Evolutionary conservation across 2,888 invertebrate species (phyloP).

Genomic region (Tupiocoris notatus): DNA sequence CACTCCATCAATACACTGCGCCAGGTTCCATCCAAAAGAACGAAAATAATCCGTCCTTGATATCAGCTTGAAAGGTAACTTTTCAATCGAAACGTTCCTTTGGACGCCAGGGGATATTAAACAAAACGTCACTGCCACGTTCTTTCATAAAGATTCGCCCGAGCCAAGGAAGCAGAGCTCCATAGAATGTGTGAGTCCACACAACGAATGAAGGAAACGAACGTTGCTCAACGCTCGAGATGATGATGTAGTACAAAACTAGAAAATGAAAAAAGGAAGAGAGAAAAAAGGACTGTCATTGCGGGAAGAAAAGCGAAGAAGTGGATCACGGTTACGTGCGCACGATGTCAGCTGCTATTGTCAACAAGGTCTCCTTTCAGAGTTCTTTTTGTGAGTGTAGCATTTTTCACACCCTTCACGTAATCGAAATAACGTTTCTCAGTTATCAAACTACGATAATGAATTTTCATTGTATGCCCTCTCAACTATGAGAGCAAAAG

Average conservation of each 20-base stretch:
- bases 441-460: not conserved
- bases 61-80: too few species aligned
- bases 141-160: too few species aligned
- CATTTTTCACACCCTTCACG: conserved; percentile 32
- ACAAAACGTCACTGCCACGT: too few species aligned
- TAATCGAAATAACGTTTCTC: conserved; percentile 3
- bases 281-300: conserved; percentile 16
- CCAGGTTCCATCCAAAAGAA: too few species aligned
- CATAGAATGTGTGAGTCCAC: not conserved
- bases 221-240: conserved; percentile 11
- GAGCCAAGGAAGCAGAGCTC: not conserved
- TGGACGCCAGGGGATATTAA: too few species aligned
- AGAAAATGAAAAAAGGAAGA: conserved; percentile 10
- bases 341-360: conserved; percentile 18
- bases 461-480: not conserved
- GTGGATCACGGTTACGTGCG: conserved; percentile 25
- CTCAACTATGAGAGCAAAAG: too few species aligned
- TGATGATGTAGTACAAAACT: conserved; percentile 11
- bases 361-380: conserved; percentile 25
- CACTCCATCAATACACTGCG: too few species aligned
- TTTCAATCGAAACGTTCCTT: too few species aligned
- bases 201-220: not conserved
- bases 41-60: too few species aligned
- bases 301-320: conserved; percentile 3
- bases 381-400: conserved; percentile 11